These are phyloP conservation scores for Acanthosepion esculentum DNA, from an alignment of 2,888 invertebrate species.

Conservation along the genomic window DNA sequence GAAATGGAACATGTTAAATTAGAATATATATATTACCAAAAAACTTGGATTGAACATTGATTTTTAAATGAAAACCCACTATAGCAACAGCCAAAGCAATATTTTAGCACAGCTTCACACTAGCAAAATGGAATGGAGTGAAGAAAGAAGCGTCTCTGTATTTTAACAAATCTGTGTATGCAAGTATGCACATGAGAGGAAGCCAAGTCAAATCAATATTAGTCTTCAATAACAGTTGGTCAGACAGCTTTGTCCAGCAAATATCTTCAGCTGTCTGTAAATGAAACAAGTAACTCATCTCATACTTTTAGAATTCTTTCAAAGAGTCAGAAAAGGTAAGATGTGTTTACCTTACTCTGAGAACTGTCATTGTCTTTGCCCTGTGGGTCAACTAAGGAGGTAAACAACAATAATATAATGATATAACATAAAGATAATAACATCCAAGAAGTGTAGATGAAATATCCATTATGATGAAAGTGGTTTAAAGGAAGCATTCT, in stretches of 20 bases:
- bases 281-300: neutral
- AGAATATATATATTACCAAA: neutral
- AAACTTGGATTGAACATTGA: neutral
- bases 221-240: conserved; percentile 41
- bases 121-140: neutral
- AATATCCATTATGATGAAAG: too few relatives aligned
- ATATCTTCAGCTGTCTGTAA: conserved; percentile 43
- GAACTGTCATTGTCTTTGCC: neutral
- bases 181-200: neutral
- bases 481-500: too few relatives aligned
- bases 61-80: conserved; percentile 38
- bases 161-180: neutral
- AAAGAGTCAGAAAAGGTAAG: neutral
- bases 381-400: neutral
- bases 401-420: neutral
- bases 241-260: conserved; percentile 43
- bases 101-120: conserved; percentile 40
- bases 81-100: conserved; percentile 42
- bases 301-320: neutral
- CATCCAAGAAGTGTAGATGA: too few relatives aligned
- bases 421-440: too few relatives aligned
- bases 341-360: neutral
- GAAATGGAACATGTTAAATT: neutral
- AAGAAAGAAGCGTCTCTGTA: neutral
- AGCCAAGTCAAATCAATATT: conserved; percentile 46